Conservation (phyloP, 1,140 invertebrate species). For the Daktulosphaira vitifoliae region DNA sequence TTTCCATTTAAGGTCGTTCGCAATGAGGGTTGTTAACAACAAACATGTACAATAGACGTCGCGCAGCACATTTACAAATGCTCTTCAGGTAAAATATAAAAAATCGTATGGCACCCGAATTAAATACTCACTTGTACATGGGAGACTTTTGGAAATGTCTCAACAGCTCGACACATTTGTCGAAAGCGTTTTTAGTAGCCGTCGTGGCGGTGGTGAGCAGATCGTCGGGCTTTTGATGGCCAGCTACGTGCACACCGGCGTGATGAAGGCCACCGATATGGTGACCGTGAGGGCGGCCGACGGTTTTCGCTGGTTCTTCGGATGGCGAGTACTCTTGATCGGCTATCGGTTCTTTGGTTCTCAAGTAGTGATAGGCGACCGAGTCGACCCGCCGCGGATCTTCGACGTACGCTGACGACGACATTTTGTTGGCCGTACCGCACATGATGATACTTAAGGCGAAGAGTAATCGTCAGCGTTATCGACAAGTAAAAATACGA, state of each 20-base stretch:
- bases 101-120: too few species aligned
- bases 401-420: background rate
- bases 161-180: background rate
- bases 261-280: too few species aligned
- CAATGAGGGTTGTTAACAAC: too few species aligned
- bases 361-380: background rate
- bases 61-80: too few species aligned
- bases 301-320: too few species aligned
- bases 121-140: slow-evolving; percentile 19
- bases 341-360: background rate
- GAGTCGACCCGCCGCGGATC: background rate
- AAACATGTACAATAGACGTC: too few species aligned
- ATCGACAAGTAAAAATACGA: too few species aligned
- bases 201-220: background rate
- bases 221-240: background rate
- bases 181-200: background rate
- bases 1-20: too few species aligned
- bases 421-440: background rate
- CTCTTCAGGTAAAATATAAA: too few species aligned
- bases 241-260: background rate
- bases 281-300: background rate
- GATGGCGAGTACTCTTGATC: too few species aligned
- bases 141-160: background rate
- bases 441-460: slow-evolving; percentile 2
- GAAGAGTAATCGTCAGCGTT: too few species aligned